A percentile compares a stretch with the other conserved stretches of the same genome.
Conservation (phyloP, 2,797 vertebrate genomes). For the Pantherophis alleghaniensis region DNA sequence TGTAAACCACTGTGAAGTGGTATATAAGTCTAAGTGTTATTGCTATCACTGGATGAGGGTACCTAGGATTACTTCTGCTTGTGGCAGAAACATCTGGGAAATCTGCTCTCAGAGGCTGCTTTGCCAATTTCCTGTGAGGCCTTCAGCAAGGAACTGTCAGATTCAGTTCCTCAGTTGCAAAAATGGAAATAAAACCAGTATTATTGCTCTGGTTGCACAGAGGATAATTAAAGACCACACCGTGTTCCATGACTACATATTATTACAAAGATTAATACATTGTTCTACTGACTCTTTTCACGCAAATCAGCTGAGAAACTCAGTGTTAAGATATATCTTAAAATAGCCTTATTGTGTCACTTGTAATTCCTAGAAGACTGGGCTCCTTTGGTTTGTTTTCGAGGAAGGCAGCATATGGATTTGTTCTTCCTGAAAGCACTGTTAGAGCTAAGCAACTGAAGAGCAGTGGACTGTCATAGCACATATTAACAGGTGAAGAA, state of each 20-base stretch:
- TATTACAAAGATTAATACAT: not conserved
- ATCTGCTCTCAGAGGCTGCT: not conserved
- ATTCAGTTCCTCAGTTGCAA: not conserved
- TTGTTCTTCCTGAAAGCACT: not conserved
- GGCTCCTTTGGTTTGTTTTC: not conserved
- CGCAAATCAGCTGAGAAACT: not conserved
- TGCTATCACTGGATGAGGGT: not conserved
- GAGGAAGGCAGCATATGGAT: not conserved
- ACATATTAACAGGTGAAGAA: constrained; percentile 31
- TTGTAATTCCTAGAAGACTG: constrained; percentile 19
- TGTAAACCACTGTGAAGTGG: not conserved
- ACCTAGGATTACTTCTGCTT: not conserved
- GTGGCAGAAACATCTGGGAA: not conserved
- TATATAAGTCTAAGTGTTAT: not conserved
- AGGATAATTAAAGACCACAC: not conserved
- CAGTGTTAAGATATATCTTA: constrained; percentile 27
- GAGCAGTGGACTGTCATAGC: constrained; percentile 33
- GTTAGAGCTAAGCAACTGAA: constrained; percentile 20
- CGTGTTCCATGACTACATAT: not conserved
- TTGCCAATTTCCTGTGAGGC: not conserved
- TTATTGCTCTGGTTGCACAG: not conserved
- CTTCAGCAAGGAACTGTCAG: not conserved
- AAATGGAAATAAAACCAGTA: not conserved
- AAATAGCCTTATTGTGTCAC: not conserved
- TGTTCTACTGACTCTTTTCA: not conserved